Percentiles rank a stretch among this genome's conserved stretches.
phyloP scores from a whole-genome alignment of 1,140 invertebrate species.

The Drosophila sucinea region DNA sequence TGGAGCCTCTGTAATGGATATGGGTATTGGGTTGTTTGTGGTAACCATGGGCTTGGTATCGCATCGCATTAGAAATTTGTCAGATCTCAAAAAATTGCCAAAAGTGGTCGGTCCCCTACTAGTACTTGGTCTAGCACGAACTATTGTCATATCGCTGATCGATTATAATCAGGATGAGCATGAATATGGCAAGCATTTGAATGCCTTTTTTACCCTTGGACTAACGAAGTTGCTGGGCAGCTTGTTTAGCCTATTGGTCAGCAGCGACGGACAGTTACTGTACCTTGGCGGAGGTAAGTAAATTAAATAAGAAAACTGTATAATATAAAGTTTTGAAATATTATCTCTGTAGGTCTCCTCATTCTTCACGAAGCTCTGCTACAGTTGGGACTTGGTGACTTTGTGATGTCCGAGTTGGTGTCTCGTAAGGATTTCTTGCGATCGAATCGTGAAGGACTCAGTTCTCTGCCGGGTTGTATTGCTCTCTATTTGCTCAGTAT shows the following conservation, averaged over 20 bases:
- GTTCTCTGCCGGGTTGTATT: constrained; percentile 92
- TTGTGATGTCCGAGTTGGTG: constrained; percentile 87
- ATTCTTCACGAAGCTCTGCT: constrained; percentile 89
- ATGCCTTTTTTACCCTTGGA: constrained; percentile 97
- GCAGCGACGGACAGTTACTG: constrained; percentile 40
- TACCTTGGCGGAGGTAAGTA: constrained; percentile 71
- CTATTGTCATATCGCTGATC: constrained; percentile 86
- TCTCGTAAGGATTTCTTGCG: constrained; percentile 87
- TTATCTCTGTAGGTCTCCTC: constrained; percentile 82
- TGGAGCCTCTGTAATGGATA: constrained; percentile 97
- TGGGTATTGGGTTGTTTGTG: constrained; percentile 95
- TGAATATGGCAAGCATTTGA: constrained; percentile 98
- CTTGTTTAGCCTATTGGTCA: constrained; percentile 36
- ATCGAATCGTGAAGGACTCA: constrained; percentile 95
- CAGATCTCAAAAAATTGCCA: constrained; percentile 68
- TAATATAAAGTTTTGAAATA: not conserved
- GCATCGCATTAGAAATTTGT: constrained; percentile 68
- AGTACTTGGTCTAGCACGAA: constrained; percentile 89
- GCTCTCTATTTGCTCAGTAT: constrained; percentile 91
- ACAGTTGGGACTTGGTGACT: constrained; percentile 86
- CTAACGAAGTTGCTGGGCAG: constrained; percentile 90
- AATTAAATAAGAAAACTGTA: constrained; percentile 49
- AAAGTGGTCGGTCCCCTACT: constrained; percentile 85
- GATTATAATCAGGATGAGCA: constrained; percentile 94
- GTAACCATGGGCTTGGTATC: constrained; percentile 92